Conservation (phyloP, 1,140 invertebrate species). For the Atta cephalotes region DNA sequence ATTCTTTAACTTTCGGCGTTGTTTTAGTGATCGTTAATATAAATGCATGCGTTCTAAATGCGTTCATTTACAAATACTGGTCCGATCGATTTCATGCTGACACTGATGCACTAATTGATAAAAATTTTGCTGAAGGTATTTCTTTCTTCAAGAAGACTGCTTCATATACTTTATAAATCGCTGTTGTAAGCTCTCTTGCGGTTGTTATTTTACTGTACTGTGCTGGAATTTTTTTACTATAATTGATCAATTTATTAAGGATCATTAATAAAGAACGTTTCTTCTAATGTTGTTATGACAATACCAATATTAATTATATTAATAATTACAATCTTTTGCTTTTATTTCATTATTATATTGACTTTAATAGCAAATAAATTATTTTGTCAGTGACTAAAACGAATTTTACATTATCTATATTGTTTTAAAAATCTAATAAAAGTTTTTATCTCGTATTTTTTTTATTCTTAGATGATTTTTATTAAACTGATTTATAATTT, state of each 20-base stretch:
- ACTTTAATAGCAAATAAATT: not conserved
- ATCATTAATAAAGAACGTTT: constrained; percentile 13
- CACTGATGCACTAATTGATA: constrained; percentile 36
- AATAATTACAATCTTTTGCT: constrained; percentile 27
- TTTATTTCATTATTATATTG: not conserved
- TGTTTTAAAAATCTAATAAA: not conserved
- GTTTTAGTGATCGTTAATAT: constrained; percentile 60
- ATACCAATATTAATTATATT: too few relatives aligned
- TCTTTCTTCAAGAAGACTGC: not conserved
- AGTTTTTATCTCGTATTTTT: not conserved
- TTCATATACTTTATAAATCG: not conserved
- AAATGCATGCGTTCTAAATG: constrained; percentile 47
- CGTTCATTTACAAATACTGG: constrained; percentile 11
- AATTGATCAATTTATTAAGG: not conserved
- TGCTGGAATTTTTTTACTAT: not conserved
- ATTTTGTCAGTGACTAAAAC: not conserved
- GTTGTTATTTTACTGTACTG: constrained; percentile 15
- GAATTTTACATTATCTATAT: not conserved
- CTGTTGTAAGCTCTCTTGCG: not conserved
- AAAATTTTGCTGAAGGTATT: not conserved
- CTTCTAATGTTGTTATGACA: constrained; percentile 6
- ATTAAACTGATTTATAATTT: constrained; percentile 7
- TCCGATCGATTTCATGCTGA: constrained; percentile 11
- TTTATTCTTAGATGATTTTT: not conserved
- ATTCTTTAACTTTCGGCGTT: constrained; percentile 75